Evolutionary conservation across 2,888 invertebrate genomes (phyloP), one percentile per base, ranked within the genome.

Genomic region (Pyrochroa serraticornis): DNA sequence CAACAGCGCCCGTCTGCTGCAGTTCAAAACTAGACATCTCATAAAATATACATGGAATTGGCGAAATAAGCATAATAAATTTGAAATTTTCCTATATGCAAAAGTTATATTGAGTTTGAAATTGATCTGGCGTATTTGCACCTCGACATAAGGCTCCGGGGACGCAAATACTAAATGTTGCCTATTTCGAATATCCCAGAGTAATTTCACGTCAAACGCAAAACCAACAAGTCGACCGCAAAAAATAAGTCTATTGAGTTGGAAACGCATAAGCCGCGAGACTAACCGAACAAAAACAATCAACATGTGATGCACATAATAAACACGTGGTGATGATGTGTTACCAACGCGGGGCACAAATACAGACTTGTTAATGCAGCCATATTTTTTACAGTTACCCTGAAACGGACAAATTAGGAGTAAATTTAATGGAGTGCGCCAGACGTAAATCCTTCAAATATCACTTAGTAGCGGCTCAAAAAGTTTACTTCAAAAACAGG

Each of bases 41-140:
- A 58, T 52, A 45, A 52, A 57, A 57, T 57, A 57, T 57, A 42
- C 46, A 57, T 51, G 57, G 22, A 5, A 3, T 41, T 43, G 10
- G 43, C 34, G 32, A 46, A 44, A 47, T 54, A 39, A 47, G 61
- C 58, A 65, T 66, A 62, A 63, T 65, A 66, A 65, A 65, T 68
- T 66, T 66, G 62, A 61, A 62, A 67, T 67, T 67, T 66, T 58
- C 55, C 58, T 63, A 64, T 66, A 66, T 67, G 67, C 66, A 66
- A 73, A 75, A 75, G 74, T 75, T 75, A 71, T 75, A 75, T 75
- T 75, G 74, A 75, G 75, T 75, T 75, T 73, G 71, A 67, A 73
- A 75, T 74, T 73, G 74, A 74, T 72, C 70, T 63, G 67, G 64
- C 66, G 69, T 66, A 68, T 70, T 69, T 71, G 67, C 66, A 69